Conservation (phyloP, 2,888 invertebrate species). For the Dyspetes luteomarginatus region DNA sequence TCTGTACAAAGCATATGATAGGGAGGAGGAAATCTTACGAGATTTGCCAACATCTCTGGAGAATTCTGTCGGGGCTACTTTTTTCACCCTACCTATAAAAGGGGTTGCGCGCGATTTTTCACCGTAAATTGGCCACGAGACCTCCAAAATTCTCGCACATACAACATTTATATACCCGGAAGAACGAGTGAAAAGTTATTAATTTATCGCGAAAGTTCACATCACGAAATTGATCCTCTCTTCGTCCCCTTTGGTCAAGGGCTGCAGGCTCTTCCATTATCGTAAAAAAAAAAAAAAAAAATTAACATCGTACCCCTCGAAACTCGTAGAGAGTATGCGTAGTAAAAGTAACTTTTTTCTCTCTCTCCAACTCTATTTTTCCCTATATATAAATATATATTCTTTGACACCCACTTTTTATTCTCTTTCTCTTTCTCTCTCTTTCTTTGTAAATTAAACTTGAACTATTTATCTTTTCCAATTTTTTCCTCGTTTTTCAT, state of each 20-base stretch:
- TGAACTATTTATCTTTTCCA: conserved; percentile 5
- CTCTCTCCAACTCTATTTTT: neutral
- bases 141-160: conserved; percentile 34
- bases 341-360: conserved; percentile 44
- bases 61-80: neutral
- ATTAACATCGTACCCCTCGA: neutral
- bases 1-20: too few species aligned
- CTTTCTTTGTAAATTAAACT: neutral
- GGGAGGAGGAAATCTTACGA: too few species aligned
- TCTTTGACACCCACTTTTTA: neutral
- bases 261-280: too few species aligned
- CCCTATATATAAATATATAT: neutral
- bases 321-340: conserved; percentile 53
- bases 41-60: neutral
- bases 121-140: conserved; percentile 58
- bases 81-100: neutral
- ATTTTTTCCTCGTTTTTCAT: neutral
- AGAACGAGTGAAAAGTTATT: conserved; percentile 38
- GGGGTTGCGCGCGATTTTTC: conserved; percentile 12
- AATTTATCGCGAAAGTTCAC: conserved; percentile 62
- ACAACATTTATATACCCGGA: neutral
- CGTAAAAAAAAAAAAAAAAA: too few species aligned
- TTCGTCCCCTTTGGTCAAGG: conserved; percentile 6
- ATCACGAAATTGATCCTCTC: conserved; percentile 30
- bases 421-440: neutral